Base-by-base conservation (phyloP, 2,888 invertebrate genomes). In the Pterostichus niger region DNA sequence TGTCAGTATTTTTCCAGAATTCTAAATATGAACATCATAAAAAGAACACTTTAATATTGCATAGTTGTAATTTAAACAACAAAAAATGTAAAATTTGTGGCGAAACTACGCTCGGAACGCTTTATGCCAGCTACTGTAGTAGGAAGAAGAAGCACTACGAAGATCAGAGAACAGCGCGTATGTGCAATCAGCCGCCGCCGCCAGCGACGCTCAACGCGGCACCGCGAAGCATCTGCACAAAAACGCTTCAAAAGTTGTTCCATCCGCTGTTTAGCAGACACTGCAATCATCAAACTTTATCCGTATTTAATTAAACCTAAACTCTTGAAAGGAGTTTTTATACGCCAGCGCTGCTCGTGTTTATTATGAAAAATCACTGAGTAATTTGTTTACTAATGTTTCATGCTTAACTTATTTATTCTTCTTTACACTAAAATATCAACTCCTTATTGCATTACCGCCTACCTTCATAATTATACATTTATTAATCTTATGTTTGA, bases 271-370 rank as follows among this genome's bases (percentile, higher is more conserved):
- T 75, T 75, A 75, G 52, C 75, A 68, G 68, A 80, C 80, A 80
- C 64, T 68, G 52, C 80, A 80, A 80, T 80, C 80, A 68, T 80
- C 80, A 80, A 80, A 64, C 68, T 80, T 64, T 80, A 80, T 80
- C 80, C 68, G 49, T 68, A 68, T 80, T 80, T 80, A 80, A 80
- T 80, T 80, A 80, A 80, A 80, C 49, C 68, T 80, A 54, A 71
- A 52, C 68, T 68, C 61, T 49, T 68, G 49, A 49, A 46, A 17
- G 44, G 46, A 52, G n/a, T 75, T 75, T 52, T 75, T 75, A 31
- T 49, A 33, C 49, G 24, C 6, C 11, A 75, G 10, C 44, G 9
- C 68, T 15, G 33, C n/a, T 44, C 35, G 2, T 13, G 35, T 35
- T 64, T 40, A 24, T 71, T 71, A 44, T 6, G 68, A 71, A 71